These are phyloP conservation scores for Panagrolaimus sp. DNA, from an alignment of 1,140 invertebrate species.

Conservation along the genomic window DNA sequence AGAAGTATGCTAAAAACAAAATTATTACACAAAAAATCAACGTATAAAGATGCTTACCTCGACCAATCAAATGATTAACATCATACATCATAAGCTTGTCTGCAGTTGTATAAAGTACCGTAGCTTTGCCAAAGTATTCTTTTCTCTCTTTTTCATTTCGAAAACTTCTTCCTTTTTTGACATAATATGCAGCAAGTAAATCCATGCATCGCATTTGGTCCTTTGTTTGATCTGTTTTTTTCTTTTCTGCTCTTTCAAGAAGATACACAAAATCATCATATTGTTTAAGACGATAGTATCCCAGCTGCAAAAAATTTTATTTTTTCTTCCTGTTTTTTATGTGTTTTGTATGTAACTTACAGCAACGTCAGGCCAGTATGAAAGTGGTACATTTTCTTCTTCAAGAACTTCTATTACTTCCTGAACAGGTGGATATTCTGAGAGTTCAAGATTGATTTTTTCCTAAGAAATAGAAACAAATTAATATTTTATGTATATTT, in stretches of 20 bases:
- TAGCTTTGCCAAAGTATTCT: neutral
- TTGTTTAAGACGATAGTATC: neutral
- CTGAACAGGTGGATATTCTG: neutral
- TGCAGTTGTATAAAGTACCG: neutral
- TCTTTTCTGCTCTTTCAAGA: neutral
- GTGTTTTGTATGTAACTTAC: too few species aligned
- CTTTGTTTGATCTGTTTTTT: neutral
- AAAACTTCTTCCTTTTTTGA: neutral
- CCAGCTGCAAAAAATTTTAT: neutral
- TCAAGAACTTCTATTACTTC: neutral
- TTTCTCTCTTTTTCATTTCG: neutral
- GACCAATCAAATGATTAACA: neutral
- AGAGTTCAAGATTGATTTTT: neutral
- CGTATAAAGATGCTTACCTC: neutral
- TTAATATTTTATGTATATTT: neutral
- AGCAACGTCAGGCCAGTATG: neutral
- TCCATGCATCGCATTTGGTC: neutral
- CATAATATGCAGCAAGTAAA: neutral
- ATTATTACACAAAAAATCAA: too few species aligned
- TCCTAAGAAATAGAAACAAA: neutral
- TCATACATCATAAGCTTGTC: neutral
- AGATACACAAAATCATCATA: slow-evolving; percentile 3
- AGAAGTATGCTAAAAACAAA: neutral
- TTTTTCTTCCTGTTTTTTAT: too few species aligned
- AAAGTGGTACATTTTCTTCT: neutral